Conservation (phyloP, 2,888 invertebrate genomes). For the Adelphocoris suturalis region DNA sequence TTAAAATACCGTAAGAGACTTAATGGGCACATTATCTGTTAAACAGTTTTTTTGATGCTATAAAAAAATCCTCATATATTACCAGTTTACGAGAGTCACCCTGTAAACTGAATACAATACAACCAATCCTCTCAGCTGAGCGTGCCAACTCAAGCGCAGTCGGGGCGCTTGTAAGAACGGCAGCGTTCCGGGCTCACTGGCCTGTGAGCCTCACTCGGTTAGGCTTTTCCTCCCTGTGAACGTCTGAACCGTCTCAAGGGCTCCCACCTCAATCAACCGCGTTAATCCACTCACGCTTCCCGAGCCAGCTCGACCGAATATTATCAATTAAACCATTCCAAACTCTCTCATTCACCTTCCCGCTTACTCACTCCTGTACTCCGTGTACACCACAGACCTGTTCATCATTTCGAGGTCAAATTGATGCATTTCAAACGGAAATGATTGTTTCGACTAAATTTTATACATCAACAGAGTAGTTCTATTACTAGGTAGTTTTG, state of each 20-base stretch:
- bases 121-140: not conserved
- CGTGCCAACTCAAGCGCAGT: not conserved
- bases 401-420: too few species aligned
- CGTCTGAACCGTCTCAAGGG: not conserved
- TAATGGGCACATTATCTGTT: too few species aligned
- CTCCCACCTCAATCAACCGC: constrained; percentile 51
- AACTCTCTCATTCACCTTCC: not conserved
- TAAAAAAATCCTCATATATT: too few species aligned
- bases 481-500: too few species aligned
- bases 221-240: constrained; percentile 24
- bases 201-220: constrained; percentile 38
- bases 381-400: too few species aligned
- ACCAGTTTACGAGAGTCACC: not conserved
- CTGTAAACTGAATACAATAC: not conserved
- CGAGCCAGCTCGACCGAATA: constrained; percentile 46
- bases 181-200: constrained; percentile 35
- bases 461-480: too few species aligned
- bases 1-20: too few species aligned
- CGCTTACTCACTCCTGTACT: not conserved
- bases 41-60: too few species aligned
- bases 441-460: too few species aligned
- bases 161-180: constrained; percentile 10
- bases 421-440: too few species aligned
- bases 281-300: constrained; percentile 47
- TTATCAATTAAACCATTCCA: constrained; percentile 46